Conservation (phyloP, 1,140 invertebrate genomes). For the Propsilocerus akamusi region DNA sequence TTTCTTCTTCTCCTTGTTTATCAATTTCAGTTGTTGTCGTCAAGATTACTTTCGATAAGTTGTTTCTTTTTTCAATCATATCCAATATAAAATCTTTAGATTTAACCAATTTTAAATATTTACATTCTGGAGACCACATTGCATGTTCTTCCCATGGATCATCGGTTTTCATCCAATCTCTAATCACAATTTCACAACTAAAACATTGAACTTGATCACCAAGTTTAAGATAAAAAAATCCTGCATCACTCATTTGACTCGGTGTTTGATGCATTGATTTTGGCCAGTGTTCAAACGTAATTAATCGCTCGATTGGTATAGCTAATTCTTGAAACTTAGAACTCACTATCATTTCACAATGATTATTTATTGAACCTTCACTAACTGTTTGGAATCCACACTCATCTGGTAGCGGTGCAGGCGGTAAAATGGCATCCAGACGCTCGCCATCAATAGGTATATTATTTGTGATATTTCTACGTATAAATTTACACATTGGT, state of each 20-base stretch:
- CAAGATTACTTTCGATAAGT: not conserved
- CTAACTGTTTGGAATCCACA: not conserved
- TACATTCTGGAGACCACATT: conserved; percentile 61
- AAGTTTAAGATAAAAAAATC: conserved; percentile 76
- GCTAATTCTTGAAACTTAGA: conserved; percentile 43
- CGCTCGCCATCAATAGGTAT: conserved; percentile 27
- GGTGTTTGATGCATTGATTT: conserved; percentile 53
- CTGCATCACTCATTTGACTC: conserved; percentile 59
- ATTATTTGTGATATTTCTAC: conserved; percentile 37
- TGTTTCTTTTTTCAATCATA: not conserved
- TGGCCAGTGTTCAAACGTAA: conserved; percentile 57
- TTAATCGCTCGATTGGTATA: conserved; percentile 41
- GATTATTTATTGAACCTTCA: not conserved
- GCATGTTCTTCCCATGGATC: conserved; percentile 80
- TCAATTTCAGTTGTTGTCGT: not conserved
- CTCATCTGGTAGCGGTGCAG: conserved; percentile 9
- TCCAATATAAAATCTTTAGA: conserved; percentile 42
- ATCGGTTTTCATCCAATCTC: conserved; percentile 71
- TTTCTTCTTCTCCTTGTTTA: not conserved
- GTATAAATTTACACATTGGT: conserved; percentile 53
- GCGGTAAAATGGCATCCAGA: conserved; percentile 17
- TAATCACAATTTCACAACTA: conserved; percentile 67
- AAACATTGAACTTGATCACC: conserved; percentile 73
- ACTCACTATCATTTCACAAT: conserved; percentile 14
- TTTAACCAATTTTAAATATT: conserved; percentile 52